Evolutionary conservation across 2,113 vertebrate genomes (phyloP).

Genomic region (Ia io): DNA sequence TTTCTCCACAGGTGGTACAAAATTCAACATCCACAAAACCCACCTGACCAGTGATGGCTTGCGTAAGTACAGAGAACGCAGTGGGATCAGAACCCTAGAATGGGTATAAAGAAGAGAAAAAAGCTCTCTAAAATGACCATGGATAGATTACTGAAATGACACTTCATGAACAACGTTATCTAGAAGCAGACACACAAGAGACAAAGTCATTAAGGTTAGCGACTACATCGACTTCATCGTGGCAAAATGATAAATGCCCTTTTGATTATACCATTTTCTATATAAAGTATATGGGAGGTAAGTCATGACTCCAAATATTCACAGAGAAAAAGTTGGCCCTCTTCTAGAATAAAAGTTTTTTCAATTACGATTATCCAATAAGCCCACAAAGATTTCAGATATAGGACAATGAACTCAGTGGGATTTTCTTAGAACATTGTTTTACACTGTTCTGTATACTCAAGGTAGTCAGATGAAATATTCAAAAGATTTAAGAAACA

Average conservation of each 20-base stretch:
- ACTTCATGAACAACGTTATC: neutral
- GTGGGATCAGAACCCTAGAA: constrained; percentile 95
- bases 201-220: neutral
- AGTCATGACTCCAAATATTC: neutral
- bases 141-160: neutral
- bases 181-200: neutral
- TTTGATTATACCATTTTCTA: neutral
- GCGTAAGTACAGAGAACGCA: constrained; percentile 95
- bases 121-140: neutral
- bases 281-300: neutral
- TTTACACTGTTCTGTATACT: neutral
- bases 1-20: constrained; percentile 96
- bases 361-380: neutral
- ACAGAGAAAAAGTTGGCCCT: neutral
- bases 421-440: neutral
- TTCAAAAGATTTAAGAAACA: neutral
- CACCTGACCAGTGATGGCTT: constrained; percentile 97
- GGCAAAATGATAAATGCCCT: neutral
- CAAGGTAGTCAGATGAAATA: neutral
- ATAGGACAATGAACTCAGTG: neutral
- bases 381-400: neutral
- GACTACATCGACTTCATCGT: neutral
- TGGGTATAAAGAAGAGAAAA: neutral
- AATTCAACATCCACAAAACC: constrained; percentile 98
- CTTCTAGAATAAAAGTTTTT: neutral